Percentiles rank a stretch among this genome's conserved stretches.
These are phyloP conservation scores for Ischnura elegans DNA, from an alignment of 2,888 invertebrate genomes.

Conservation along the genomic window DNA sequence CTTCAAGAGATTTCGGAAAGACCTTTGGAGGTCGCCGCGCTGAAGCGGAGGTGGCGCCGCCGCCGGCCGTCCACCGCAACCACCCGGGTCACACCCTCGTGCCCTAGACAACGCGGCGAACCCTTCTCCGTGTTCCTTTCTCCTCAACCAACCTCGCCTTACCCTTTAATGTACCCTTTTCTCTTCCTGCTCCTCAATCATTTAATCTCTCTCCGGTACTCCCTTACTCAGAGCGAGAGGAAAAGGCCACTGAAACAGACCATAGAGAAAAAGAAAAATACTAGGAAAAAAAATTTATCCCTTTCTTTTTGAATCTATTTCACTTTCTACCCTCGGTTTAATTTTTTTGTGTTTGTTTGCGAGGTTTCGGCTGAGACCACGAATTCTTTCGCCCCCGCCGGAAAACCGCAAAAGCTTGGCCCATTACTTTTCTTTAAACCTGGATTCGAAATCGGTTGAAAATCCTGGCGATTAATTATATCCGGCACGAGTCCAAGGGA, in stretches of 20 bases:
- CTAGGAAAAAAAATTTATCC: no score
- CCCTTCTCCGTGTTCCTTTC: not conserved
- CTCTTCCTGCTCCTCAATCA: not conserved
- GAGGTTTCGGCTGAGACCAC: not conserved
- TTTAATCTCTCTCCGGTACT: not conserved
- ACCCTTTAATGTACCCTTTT: not conserved
- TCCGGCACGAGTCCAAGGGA: not conserved
- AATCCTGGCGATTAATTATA: not conserved
- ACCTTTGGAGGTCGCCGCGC: not conserved
- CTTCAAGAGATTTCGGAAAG: not conserved
- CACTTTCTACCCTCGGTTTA: not conserved
- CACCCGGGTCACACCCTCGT: not conserved
- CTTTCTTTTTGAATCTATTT: no score
- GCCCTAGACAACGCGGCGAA: not conserved
- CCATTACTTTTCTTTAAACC: slow-evolving; percentile 1
- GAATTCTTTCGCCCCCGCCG: not conserved
- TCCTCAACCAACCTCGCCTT: not conserved
- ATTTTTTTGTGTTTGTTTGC: not conserved
- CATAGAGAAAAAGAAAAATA: not conserved
- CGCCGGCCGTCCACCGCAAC: not conserved
- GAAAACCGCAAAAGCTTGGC: not conserved
- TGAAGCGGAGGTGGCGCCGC: not conserved
- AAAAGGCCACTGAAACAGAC: not conserved
- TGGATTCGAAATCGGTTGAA: not conserved
- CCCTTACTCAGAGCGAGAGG: not conserved